These are phyloP conservation scores for Dichetophora obliterata DNA, from an alignment of 2,888 invertebrate species.

Conservation along the genomic window DNA sequence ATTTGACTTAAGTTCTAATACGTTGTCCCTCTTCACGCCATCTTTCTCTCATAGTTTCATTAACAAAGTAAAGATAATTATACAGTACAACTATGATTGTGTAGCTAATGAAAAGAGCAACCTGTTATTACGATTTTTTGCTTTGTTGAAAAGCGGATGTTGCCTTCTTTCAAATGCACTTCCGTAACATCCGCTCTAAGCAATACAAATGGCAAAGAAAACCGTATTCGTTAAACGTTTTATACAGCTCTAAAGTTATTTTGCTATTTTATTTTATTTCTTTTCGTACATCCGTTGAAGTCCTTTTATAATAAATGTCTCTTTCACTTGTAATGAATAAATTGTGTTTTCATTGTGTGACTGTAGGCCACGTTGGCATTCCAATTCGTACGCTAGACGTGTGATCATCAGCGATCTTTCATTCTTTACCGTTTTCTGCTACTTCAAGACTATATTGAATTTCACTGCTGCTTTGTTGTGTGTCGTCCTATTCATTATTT, in stretches of 20 bases:
- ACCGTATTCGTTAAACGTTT: too few species aligned
- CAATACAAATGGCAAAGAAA: too few species aligned
- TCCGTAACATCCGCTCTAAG: not conserved
- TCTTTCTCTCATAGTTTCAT: too few species aligned
- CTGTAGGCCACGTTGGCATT: not conserved
- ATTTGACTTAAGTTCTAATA: too few species aligned
- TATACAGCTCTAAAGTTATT: not conserved
- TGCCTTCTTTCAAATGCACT: not conserved
- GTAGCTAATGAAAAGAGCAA: too few species aligned
- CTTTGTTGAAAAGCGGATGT: constrained; percentile 15
- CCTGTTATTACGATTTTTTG: too few species aligned
- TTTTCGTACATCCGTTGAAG: constrained; percentile 1
- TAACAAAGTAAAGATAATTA: too few species aligned
- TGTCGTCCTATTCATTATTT: not conserved
- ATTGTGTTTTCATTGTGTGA: not conserved
- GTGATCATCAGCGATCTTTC: constrained; percentile 48
- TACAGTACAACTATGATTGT: too few species aligned
- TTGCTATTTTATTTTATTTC: not conserved
- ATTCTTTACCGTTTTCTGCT: constrained; percentile 2
- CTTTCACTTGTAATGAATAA: not conserved
- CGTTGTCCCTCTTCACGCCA: too few species aligned
- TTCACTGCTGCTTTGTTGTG: constrained; percentile 27
- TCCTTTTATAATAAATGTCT: not conserved
- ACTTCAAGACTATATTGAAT: not conserved
- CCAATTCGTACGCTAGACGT: constrained; percentile 50